These are phyloP conservation scores for Reticulitermes lucifugus DNA, from an alignment of 2,888 invertebrate genomes.

Conservation along the genomic window DNA sequence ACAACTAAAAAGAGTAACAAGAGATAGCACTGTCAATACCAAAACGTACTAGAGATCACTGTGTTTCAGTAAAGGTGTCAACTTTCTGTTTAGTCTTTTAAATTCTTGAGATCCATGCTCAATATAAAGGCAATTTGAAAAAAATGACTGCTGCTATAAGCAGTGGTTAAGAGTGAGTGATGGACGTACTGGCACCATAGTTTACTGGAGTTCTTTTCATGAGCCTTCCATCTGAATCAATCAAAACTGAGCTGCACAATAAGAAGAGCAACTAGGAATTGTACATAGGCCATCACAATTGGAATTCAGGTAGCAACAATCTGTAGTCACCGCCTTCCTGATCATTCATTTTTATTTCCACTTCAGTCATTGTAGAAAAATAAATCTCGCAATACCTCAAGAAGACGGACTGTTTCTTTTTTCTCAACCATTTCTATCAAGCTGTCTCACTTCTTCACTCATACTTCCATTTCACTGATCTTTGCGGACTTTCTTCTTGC, in stretches of 20 bases:
- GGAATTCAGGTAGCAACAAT: constrained; percentile 27
- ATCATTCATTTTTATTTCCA: constrained; percentile 30
- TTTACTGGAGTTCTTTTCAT: background rate
- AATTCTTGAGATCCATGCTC: constrained; percentile 25
- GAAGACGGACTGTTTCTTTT: constrained; percentile 44
- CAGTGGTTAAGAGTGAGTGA: background rate
- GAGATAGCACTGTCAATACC: background rate
- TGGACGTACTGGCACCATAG: background rate
- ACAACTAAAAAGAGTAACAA: background rate
- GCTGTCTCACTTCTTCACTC: constrained; percentile 56
- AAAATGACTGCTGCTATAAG: constrained; percentile 15
- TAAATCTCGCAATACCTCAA: constrained; percentile 49
- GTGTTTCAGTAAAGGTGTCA: constrained; percentile 9
- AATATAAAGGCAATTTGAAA: constrained; percentile 31
- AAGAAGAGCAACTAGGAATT: constrained; percentile 9
- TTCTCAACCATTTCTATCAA: constrained; percentile 36
- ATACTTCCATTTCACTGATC: constrained; percentile 68
- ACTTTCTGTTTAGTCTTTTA: constrained; percentile 20
- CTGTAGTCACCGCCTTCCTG: background rate
- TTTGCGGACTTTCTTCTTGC: constrained; percentile 82
- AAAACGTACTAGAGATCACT: background rate
- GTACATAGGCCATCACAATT: constrained; percentile 29
- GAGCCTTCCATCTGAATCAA: background rate
- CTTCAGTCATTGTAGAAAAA: constrained; percentile 49
- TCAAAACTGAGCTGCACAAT: constrained; percentile 1